A percentile compares a stretch with the other conserved stretches of the same genome.
Evolutionary conservation across 2,888 invertebrate species (phyloP).

Genomic region (Seira musarum): DNA sequence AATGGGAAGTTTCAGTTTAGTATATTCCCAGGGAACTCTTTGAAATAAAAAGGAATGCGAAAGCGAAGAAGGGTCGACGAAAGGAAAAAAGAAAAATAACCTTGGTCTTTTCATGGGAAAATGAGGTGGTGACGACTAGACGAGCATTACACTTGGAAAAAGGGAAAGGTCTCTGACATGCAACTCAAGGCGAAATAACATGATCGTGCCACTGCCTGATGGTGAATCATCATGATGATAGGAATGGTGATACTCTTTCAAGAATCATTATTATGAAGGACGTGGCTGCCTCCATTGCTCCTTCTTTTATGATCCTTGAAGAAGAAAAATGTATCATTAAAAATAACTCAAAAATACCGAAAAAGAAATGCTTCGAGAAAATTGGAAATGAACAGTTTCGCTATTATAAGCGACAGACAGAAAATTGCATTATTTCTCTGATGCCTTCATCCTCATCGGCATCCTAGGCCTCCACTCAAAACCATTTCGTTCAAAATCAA

Average conservation of each 20-base stretch:
- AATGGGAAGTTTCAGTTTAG: not conserved
- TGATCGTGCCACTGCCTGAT: not conserved
- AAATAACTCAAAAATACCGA: not conserved
- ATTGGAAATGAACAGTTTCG: not conserved
- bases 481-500: too few species aligned
- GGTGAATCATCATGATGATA: constrained; percentile 6
- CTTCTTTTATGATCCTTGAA: not conserved
- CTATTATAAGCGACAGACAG: too few species aligned
- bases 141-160: not conserved
- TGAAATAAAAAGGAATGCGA: not conserved
- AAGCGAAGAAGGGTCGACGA: not conserved
- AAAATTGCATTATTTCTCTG: too few species aligned
- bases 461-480: too few species aligned
- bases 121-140: constrained; percentile 19
- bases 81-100: constrained; percentile 18
- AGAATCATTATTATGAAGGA: too few species aligned
- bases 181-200: constrained; percentile 7
- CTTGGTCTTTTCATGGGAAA: constrained; percentile 17
- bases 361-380: not conserved
- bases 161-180: constrained; percentile 19
- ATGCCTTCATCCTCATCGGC: too few species aligned
- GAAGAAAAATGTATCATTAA: not conserved
- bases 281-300: too few species aligned
- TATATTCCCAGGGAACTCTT: not conserved
- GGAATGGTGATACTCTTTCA: not conserved